Evolutionary conservation across 1,140 invertebrate genomes (phyloP), one percentile per base, ranked within the genome.

Genomic region (Lepidurus packardi): DNA sequence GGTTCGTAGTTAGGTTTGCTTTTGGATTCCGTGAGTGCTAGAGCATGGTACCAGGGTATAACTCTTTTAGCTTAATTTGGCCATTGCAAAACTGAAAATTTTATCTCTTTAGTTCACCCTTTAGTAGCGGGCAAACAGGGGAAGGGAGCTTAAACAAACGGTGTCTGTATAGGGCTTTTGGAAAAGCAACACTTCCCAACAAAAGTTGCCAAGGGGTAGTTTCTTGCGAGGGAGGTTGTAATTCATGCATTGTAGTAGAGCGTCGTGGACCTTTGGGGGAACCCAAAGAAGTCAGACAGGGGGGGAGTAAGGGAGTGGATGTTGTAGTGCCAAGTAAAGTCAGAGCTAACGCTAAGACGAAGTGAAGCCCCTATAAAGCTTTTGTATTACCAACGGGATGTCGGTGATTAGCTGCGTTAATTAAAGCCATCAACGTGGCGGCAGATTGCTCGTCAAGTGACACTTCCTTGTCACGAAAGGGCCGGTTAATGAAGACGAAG

Each of bases 331-430:
- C 8, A 16, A 65, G 53, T 7, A 65, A 65, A 13, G 53, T 65
- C 53, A 65, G 53, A 13, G 53, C 53, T 65, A 6, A 65, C 16
- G 53, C 16, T 65, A 65, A 65, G 53, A 13, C 53, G 21, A 65
- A 65, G 21, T n/a, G 53, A 13, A n/a, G 16, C 53, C 21, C 16
- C 21, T 21, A 21, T 65, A 65, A 65, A 65, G 53, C 53, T 65
- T 65, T 65, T 65, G 53, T 65, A 65, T 65, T 65, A 65, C 16
- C 41, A 43, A 77, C 75, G 75, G 75, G 75, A 77, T 77, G 75
- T 77, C 75, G 75, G 43, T 77, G 75, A 77, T 77, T 77, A 77
- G 43, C 34, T 43, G 43, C 43, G 43, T 47, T 77, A 77, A 77
- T 77, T 77, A 77, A 77, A 45, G 43, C 47, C 75, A 77, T 77